Conservation (phyloP, 2,797 vertebrate species). For the Tarsius wallacei region DNA sequence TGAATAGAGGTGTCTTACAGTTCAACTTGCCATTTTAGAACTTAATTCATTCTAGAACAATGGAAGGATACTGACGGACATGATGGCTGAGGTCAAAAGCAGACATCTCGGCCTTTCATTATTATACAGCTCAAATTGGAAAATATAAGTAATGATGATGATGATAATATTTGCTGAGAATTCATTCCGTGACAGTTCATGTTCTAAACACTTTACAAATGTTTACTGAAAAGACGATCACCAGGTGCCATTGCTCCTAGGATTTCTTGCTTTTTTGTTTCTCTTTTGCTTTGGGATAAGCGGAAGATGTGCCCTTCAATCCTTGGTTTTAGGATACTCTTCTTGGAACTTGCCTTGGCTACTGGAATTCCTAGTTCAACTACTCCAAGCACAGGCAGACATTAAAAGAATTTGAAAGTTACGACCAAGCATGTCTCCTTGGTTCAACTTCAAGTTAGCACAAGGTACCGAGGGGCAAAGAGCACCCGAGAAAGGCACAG, state of each 20-base stretch:
- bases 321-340: background rate
- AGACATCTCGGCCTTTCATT: background rate
- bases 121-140: background rate
- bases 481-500: background rate
- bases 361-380: background rate
- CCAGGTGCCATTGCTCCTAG: background rate
- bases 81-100: background rate
- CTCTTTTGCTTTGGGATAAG: background rate
- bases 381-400: background rate
- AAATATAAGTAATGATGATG: background rate
- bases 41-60: constrained; percentile 16
- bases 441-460: background rate
- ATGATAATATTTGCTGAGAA: background rate
- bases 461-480: background rate
- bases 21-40: constrained; percentile 15
- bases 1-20: background rate
- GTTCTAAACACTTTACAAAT: background rate
- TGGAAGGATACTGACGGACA: background rate
- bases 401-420: background rate
- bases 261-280: background rate
- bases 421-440: background rate
- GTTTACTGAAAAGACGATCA: background rate
- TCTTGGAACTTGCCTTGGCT: background rate
- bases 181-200: background rate
- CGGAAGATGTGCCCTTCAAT: background rate